Base-by-base conservation (phyloP, 2,888 invertebrate species). In the Druceiella hillmani region DNA sequence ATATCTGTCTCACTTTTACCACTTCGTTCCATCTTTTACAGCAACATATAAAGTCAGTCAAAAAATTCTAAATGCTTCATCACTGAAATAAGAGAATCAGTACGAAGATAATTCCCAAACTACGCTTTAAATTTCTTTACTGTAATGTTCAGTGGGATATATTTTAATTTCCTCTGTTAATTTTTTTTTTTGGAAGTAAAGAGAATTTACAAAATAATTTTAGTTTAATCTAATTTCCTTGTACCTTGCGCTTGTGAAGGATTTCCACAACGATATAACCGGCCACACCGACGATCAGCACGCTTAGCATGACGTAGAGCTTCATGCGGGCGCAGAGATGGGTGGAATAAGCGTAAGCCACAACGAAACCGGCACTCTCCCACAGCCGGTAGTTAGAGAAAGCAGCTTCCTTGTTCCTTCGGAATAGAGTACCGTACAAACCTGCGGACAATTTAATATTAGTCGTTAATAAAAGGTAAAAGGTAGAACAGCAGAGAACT, bases 311-410 rank as follows among this genome's bases (percentile, higher is more conserved):
- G 12, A 90, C 86, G 61, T 87, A 88, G 1, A 91, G 76, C 72
- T 92, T 92, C 81, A 84, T 84, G 43, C 82, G 71, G 36, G 88
- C 86, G 63, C 90, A 90, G 15, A 90, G 70, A 52, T 87, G 87
- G 15, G 87, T 89, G 51, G 88, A 88, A 66, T 89, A 90, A 1
- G 88, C 88, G 56, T 90, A 92, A 6, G 90, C 89, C 30, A 90
- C 82, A 17, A 91, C 90, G 62, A 91, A 92, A 2, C 92, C 92
- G 3, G 83, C 80, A 35, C 87, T 87, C 62, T 92, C 91, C 91
- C 91, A 91, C 4, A 91, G 75, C 16, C 90, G 78, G 64, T 82
- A 91, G 69, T 91, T 91, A 38, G 90, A 89, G 74, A 91, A 92
- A 2, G 91, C 91, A 0, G 91, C 90, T 60, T 91, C 91, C 57